Percentiles rank a stretch among this genome's conserved stretches.
Conservation (phyloP, 23 tunicate genomes). For the Ciona savignyi region DNA sequence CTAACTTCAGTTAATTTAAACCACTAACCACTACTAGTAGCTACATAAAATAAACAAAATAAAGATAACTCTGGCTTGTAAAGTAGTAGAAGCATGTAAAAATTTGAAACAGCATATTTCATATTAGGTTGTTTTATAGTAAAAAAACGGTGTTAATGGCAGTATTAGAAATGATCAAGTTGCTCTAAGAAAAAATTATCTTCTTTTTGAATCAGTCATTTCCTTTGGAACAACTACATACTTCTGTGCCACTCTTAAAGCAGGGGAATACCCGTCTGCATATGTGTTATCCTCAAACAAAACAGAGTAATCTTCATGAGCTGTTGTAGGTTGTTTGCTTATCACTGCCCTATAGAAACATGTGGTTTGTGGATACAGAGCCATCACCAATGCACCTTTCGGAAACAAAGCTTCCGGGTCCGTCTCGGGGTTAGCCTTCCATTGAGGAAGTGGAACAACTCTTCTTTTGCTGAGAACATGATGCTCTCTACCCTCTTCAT, state of each 20-base stretch:
- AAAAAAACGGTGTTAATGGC: too few species aligned
- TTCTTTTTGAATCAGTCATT: constrained; percentile 46
- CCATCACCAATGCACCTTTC: constrained; percentile 71
- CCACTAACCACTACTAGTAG: too few species aligned
- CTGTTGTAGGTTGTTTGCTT: constrained; percentile 44
- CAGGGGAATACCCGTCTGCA: constrained; percentile 91
- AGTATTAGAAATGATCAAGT: too few species aligned
- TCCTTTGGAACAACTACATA: constrained; percentile 83
- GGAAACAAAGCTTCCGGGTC: constrained; percentile 55
- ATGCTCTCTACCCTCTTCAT: constrained; percentile 82
- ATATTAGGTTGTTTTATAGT: too few species aligned
- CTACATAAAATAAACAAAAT: neutral
- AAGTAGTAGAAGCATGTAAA: too few species aligned
- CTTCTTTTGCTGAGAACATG: constrained; percentile 77
- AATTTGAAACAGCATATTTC: too few species aligned
- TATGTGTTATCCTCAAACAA: constrained; percentile 94
- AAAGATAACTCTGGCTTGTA: neutral
- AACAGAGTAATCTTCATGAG: constrained; percentile 85
- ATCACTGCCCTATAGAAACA: constrained; percentile 91
- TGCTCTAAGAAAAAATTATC: constrained; percentile 13
- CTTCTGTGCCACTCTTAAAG: constrained; percentile 88
- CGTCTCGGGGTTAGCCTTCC: constrained; percentile 96
- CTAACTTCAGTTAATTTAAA: too few species aligned
- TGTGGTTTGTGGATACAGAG: constrained; percentile 96
- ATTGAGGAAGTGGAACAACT: constrained; percentile 91